These are phyloP conservation scores for Melieria picta DNA, from an alignment of 2,888 invertebrate genomes.

Conservation along the genomic window DNA sequence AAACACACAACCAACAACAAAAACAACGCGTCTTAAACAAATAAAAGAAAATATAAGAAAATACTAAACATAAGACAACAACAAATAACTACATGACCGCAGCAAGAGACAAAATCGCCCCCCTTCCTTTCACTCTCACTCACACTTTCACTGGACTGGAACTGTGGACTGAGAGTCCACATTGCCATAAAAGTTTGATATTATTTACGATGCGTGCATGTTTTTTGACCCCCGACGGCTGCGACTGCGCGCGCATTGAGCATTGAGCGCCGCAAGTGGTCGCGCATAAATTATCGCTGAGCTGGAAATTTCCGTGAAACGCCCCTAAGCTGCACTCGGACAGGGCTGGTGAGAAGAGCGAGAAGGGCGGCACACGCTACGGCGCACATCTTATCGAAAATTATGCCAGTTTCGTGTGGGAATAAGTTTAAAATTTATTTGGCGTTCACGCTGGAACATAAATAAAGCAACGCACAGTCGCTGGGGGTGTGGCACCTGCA, in stretches of 20 bases:
- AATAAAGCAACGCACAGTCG: background rate
- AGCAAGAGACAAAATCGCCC: too few species aligned
- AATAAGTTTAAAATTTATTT: slow-evolving; percentile 18
- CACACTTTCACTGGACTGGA: too few species aligned
- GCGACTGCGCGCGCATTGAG: background rate
- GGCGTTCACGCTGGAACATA: slow-evolving; percentile 8
- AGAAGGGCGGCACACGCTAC: background rate
- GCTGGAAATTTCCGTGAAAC: too few species aligned
- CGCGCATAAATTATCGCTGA: too few species aligned
- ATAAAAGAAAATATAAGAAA: background rate
- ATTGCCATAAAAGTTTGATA: slow-evolving; percentile 21
- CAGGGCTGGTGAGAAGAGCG: background rate
- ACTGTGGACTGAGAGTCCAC: too few species aligned
- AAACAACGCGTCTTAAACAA: too few species aligned
- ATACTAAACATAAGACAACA: background rate
- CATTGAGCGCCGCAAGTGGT: too few species aligned
- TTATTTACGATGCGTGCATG: slow-evolving; percentile 25
- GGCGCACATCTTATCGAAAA: slow-evolving; percentile 10
- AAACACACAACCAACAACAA: background rate
- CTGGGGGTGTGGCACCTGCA: too few species aligned
- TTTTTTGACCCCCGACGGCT: slow-evolving; percentile 21
- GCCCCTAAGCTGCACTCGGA: too few species aligned
- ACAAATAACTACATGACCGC: background rate
- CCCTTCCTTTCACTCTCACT: too few species aligned
- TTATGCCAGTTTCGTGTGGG: slow-evolving; percentile 21